phyloP scores from a whole-genome alignment of 2,888 invertebrate genomes.

The Ceratothoa steindachneri region DNA sequence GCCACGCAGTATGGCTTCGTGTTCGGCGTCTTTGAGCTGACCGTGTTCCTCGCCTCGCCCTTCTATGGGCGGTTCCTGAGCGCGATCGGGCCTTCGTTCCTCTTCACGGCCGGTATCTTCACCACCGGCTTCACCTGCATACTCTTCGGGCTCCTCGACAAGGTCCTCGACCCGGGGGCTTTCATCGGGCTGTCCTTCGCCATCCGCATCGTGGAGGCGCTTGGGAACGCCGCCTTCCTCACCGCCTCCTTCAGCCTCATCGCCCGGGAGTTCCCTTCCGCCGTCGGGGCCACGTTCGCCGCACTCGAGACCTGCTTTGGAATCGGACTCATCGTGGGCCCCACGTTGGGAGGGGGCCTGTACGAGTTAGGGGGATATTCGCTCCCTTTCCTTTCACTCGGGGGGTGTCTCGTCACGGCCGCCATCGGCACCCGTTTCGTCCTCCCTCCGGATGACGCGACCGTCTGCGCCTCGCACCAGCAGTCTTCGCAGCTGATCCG shows the following conservation, averaged over 20 bases:
- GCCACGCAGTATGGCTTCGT: conserved; percentile 80
- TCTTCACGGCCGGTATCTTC: conserved; percentile 56
- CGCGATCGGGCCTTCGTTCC: conserved; percentile 54
- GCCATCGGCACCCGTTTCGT: conserved; percentile 70
- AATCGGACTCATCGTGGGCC: conserved; percentile 79
- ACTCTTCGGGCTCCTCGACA: conserved; percentile 55
- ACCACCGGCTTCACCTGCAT: conserved; percentile 56
- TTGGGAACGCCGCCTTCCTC: conserved; percentile 54
- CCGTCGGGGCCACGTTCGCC: conserved; percentile 78
- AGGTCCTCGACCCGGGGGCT: conserved; percentile 49
- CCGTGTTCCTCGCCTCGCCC: conserved; percentile 59
- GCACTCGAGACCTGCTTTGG: conserved; percentile 84
- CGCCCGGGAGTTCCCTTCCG: conserved; percentile 61
- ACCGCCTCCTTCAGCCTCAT: conserved; percentile 57
- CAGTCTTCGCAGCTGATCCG: conserved; percentile 56
- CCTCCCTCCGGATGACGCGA: conserved; percentile 58
- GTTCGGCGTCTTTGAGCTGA: conserved; percentile 78
- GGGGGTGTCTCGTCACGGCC: conserved; percentile 68
- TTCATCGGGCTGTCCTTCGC: conserved; percentile 56
- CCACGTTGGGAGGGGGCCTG: conserved; percentile 80
- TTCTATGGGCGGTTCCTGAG: conserved; percentile 51
- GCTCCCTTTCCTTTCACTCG: conserved; percentile 75
- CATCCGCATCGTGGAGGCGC: conserved; percentile 55
- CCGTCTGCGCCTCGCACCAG: conserved; percentile 17
- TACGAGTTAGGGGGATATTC: conserved; percentile 74